phyloP scores from a whole-genome alignment of 2,797 vertebrate species.

The Catamblyrhynchus diadema region DNA sequence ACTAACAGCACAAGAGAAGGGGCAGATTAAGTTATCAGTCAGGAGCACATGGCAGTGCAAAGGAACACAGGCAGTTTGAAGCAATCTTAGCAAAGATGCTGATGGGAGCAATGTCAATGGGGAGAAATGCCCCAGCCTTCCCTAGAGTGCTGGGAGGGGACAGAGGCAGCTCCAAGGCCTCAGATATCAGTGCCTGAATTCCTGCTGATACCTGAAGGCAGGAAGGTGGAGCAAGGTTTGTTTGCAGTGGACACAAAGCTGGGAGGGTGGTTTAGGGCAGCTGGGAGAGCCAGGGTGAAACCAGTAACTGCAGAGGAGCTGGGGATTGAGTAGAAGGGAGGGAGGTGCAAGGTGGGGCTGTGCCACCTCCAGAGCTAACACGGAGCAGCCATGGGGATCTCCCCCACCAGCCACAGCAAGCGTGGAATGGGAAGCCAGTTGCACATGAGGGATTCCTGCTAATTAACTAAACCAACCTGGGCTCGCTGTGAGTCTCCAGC shows the following conservation, averaged over 20 bases:
- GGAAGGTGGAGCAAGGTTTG: background rate
- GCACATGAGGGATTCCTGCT: background rate
- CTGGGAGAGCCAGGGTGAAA: background rate
- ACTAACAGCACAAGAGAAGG: background rate
- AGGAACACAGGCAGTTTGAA: background rate
- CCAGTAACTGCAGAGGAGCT: background rate
- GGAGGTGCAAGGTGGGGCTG: background rate
- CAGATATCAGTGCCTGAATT: background rate
- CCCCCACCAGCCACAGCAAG: background rate
- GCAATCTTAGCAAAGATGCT: background rate
- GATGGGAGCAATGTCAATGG: background rate
- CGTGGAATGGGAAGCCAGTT: background rate
- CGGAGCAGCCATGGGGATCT: background rate
- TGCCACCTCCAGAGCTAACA: background rate
- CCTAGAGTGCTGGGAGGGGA: background rate
- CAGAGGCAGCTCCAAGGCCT: background rate
- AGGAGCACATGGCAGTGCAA: background rate
- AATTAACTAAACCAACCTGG: background rate
- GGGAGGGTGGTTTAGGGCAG: background rate
- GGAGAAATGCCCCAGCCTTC: background rate
- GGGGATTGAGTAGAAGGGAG: background rate
- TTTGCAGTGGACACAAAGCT: constrained; percentile 22
- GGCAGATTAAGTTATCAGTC: background rate
- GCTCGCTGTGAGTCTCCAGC: background rate
- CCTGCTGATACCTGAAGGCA: background rate